Evolutionary conservation across 1,140 invertebrate species (phyloP).

Genomic region (Atta colombica): DNA sequence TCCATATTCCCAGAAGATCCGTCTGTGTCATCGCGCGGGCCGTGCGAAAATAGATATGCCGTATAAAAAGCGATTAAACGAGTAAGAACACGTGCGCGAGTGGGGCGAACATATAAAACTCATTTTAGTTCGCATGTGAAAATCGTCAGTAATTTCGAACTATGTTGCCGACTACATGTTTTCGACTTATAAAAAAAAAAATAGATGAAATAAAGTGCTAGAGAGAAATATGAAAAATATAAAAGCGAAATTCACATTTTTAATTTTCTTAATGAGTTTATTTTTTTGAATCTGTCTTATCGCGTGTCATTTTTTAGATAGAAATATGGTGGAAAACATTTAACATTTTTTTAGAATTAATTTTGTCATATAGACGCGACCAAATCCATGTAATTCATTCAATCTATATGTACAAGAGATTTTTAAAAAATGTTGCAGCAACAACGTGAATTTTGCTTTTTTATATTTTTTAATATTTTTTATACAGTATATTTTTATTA

Average conservation of each 20-base stretch:
- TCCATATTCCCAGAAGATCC: slow-evolving; percentile 47
- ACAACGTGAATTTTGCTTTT: not conserved
- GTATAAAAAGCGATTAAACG: slow-evolving; percentile 56
- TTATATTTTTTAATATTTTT: slow-evolving; percentile 2
- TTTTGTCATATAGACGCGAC: not conserved
- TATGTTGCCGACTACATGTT: not conserved
- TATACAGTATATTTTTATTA: not conserved
- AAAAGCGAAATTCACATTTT: not conserved
- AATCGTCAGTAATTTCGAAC: not conserved
- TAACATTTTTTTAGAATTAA: not conserved
- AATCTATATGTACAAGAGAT: not conserved
- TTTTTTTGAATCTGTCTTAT: not conserved
- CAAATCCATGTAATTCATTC: not conserved
- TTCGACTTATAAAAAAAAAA: slow-evolving; percentile 16
- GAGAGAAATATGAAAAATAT: not conserved
- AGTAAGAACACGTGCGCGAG: slow-evolving; percentile 8
- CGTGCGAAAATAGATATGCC: slow-evolving; percentile 36
- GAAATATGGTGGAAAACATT: not conserved
- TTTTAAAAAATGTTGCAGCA: not conserved
- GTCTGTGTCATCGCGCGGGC: slow-evolving; percentile 18
- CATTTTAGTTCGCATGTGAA: not conserved
- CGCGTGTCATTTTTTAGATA: not conserved
- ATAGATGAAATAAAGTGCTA: not conserved
- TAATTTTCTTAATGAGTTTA: slow-evolving; percentile 8
- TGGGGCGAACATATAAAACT: not conserved